Evolutionary conservation across 2,113 vertebrate species (phyloP), one percentile per base, ranked within the genome.

Genomic region (Panthera tigris): DNA sequence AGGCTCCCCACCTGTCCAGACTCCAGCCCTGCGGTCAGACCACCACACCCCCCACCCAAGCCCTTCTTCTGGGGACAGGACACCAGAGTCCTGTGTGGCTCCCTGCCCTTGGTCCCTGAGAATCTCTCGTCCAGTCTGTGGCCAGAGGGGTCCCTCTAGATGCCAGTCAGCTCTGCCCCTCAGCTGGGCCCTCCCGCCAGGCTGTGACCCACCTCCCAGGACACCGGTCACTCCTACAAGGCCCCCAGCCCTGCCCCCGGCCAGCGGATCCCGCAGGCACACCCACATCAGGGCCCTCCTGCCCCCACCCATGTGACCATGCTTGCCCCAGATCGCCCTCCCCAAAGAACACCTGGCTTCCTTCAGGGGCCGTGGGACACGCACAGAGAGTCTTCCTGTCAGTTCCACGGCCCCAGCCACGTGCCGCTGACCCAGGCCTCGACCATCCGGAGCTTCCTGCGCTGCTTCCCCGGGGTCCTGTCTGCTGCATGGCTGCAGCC

Each of bases 201-300:
- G 50, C 33, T 7, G 2, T 31, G 23, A 55, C 69, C 33, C 29
- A 15, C 23, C 10, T 19, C 31, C 4, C 25, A 33, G 45, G 65
- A 94, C 33, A 33, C 50, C 0, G 6, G 7, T 50, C 21, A 41
- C 29, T 31, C 5, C 57, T 1, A 3, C 29, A 36, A 36, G 63
- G 9, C 63, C 12, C 29, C 18, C 50, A 8, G 48, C 33, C 81
- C 33, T 14, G n/a, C 23, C 25, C 36, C 36, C 12, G 19, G 14
- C 19, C 0, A 0, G 12, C 36, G 13, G 31, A 16, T 23, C 45
- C 79, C 0, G 13, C 4, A 0, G 16, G 52, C 25, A 39, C 41
- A 2, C 68, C n/a, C 29, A 29, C 36, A 29, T 3, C 0, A 9
- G 33, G 39, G 21, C 21, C 71, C 19, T 3, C 6, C 1, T 8